phyloP scores from a whole-genome alignment of 2,113 vertebrate genomes.

The Nothoprocta perdicaria region DNA sequence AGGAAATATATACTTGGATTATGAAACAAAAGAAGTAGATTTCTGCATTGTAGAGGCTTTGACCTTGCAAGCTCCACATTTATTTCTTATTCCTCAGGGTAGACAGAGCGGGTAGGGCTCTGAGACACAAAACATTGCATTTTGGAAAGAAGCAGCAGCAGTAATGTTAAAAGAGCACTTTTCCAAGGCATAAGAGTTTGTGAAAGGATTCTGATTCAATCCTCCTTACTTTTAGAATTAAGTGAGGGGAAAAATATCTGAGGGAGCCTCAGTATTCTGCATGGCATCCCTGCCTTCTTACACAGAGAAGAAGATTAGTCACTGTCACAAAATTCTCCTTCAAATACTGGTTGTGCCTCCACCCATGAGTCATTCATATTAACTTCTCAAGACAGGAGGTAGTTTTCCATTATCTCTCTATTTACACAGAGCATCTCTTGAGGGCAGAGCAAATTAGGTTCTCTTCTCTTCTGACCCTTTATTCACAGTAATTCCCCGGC shows the following conservation, averaged over 20 bases:
- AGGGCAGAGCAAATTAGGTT: slow-evolving; percentile 49
- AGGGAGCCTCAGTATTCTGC: neutral
- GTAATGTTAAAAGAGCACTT: neutral
- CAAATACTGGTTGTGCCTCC: neutral
- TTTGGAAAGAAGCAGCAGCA: neutral
- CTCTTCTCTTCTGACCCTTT: slow-evolving; percentile 32
- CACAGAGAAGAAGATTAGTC: slow-evolving; percentile 18
- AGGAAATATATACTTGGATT: neutral
- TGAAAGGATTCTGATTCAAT: neutral
- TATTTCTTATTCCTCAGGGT: neutral
- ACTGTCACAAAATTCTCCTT: slow-evolving; percentile 46
- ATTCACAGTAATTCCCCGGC: slow-evolving; percentile 34
- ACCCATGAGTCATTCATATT: slow-evolving; percentile 13
- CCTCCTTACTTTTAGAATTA: neutral
- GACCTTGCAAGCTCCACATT: neutral
- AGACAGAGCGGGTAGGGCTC: neutral
- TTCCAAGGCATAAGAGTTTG: neutral
- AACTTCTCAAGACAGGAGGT: slow-evolving; percentile 48
- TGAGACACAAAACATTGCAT: neutral
- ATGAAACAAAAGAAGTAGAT: neutral
- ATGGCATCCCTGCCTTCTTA: neutral
- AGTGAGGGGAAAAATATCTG: neutral
- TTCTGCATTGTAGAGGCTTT: neutral
- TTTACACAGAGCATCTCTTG: slow-evolving; percentile 52
- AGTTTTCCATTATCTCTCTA: slow-evolving; percentile 59